A percentile compares a stretch with the other conserved stretches of the same genome.
phyloP scores from a whole-genome alignment of 2,888 invertebrate species.

The Lasioglossum figueresi region DNA sequence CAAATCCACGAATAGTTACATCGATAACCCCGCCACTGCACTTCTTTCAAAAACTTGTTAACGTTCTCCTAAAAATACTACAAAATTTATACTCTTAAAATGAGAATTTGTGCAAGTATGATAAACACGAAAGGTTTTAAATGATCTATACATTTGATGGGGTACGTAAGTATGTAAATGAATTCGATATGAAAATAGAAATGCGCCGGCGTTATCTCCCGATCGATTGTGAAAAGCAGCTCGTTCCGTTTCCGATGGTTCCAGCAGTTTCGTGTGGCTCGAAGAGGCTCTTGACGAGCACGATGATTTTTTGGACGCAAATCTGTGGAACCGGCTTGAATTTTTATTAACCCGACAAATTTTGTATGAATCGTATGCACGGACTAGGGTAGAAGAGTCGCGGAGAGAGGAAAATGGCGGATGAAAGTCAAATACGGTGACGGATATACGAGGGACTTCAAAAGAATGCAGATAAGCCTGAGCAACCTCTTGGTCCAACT shows the following conservation, averaged over 20 bases:
- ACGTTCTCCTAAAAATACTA: too few species aligned
- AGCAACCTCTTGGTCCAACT: background rate
- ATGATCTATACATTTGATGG: too few species aligned
- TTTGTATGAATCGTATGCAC: conserved; percentile 3
- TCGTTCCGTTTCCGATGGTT: background rate
- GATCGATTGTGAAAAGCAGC: background rate
- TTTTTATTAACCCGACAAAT: conserved; percentile 45
- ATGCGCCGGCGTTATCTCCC: background rate
- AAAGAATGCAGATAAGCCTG: conserved; percentile 2
- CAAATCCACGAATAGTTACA: too few species aligned
- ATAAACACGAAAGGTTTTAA: too few species aligned
- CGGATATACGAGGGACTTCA: background rate
- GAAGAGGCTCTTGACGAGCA: background rate
- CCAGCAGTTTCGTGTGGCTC: background rate
- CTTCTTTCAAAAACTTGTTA: too few species aligned
- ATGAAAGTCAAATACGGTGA: conserved; percentile 6
- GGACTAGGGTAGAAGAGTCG: background rate
- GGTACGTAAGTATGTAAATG: too few species aligned
- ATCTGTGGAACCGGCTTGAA: conserved; percentile 15
- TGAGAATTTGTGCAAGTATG: too few species aligned
- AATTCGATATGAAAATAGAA: background rate
- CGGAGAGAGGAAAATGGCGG: background rate
- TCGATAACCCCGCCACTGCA: too few species aligned
- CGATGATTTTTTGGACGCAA: background rate
- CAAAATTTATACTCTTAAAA: too few species aligned